Evolutionary conservation across 2,113 vertebrate genomes (phyloP), one percentile per base, ranked within the genome.

Genomic region (Tylochromis polylepis): DNA sequence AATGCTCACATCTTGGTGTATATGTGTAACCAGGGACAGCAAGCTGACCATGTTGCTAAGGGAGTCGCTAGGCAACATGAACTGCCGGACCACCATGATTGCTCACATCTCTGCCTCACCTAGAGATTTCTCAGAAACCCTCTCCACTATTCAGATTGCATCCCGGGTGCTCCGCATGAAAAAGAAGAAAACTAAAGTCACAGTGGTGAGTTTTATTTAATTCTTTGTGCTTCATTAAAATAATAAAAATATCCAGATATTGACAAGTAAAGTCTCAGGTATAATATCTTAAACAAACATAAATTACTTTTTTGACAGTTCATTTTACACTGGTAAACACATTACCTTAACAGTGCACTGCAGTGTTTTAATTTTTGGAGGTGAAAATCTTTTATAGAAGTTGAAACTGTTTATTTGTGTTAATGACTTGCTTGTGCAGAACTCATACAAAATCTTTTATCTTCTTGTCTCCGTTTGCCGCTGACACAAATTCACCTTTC

Each of bases 81-180:
- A 99, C 97, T 99, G 99, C 95, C 97, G 98, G 89, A 99, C 99
- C 93, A 99, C 99, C 84, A 99, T 99, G 99, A 99, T 99, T 46
- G 98, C 98, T 84, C 98, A 99, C 96, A 98, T 99, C 97, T 99
- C 99, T 15, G 97, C 98, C 0, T 95, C 97, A 5, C 97, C 98
- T 0, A 97, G 96, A 83, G 97, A 96, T 96, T 99, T 99, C 3
- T 96, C 98, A 0, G 98, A 99, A 94, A 99, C 98, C 0, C 97
- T 99, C 79, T 99, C 98, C 93, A 99, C 98, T 90, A 97, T 99
- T 94, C 99, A 99, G 97, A 97, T 99, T 8, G 98, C 99, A 22
- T 98, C 98, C 1, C 96, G 99, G 1, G 97, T 99, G 83, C 96
- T 99, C 85, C 97, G 98, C 90, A 98, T 99, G 98, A 99, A 99